These are phyloP conservation scores for Protobothrops flavoviridis DNA, from an alignment of 2,113 vertebrate genomes.

Conservation along the genomic window DNA sequence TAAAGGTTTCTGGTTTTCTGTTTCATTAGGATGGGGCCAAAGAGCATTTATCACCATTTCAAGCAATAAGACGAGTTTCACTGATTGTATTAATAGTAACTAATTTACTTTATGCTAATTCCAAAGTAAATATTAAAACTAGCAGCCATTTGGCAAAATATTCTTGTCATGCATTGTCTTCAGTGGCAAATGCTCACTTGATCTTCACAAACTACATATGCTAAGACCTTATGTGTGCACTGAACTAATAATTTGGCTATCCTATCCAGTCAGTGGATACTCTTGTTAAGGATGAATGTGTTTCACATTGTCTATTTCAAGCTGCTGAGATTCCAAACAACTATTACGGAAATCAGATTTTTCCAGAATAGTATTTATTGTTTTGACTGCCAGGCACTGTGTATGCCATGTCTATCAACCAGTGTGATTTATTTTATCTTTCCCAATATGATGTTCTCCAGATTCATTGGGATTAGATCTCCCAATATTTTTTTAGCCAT, in stretches of 20 bases:
- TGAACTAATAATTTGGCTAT: background rate
- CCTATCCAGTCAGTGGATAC: background rate
- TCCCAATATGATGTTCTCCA: background rate
- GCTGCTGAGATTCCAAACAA: background rate
- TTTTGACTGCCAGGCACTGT: background rate
- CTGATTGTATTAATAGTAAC: background rate
- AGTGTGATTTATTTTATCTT: background rate
- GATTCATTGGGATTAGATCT: background rate
- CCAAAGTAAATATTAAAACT: conserved; percentile 5
- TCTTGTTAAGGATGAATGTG: background rate
- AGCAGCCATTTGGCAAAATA: background rate
- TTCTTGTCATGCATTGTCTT: background rate
- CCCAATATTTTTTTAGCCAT: background rate
- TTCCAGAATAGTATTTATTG: background rate
- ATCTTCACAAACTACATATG: background rate
- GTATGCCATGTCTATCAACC: background rate
- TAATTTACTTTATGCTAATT: background rate
- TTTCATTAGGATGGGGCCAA: background rate
- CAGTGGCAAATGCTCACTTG: background rate
- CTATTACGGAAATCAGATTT: background rate
- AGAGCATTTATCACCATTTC: background rate
- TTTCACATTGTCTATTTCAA: background rate
- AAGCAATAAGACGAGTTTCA: background rate
- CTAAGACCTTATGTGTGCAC: background rate
- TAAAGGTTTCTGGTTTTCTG: background rate